Evolutionary conservation across 1,140 invertebrate genomes (phyloP), one percentile per base, ranked within the genome.

Genomic region (Drosophila seguyi): DNA sequence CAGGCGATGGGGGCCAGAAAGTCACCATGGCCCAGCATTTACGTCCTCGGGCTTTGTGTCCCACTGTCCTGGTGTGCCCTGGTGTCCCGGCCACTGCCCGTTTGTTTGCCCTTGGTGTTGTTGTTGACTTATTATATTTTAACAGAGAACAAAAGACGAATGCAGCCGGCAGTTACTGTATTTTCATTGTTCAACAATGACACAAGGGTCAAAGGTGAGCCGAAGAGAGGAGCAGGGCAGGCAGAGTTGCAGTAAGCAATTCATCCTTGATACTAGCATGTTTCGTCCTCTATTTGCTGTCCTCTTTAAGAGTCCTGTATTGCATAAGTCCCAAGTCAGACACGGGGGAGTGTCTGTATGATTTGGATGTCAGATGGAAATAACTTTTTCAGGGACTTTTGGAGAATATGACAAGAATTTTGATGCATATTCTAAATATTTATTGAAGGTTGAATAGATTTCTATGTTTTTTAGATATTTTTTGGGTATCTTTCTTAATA

Each of bases 71-170:
- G 25, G 16, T 25, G 18, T 58, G 22, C 34, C 61, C 62, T 67
- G 41, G 22, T 74, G 65, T 42, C 50, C 20, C 31, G 7, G 50
- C 3, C 50, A 36, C 34, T 75, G 66, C 56, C 71, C 78, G 82
- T 75, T 81, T 86, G 75, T 81, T 86, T 86, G 75, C 66, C 53
- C 58, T 63, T 85, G 75, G 69, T 75, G 63, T 48, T 82, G 76
- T 58, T 80, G 63, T 72, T 72, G 82, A 84, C 82, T 86, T 86
- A 86, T 86, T 86, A 86, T 86, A 86, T 86, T 86, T 86, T 78
- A 75, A 53, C 61, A 61, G 53, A 73, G 82, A 81, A 86, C 82
- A 86, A 86, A 81, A 68, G 69, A 61, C 42, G 36, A 72, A 18
- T 50, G 44, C 53, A 59, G 52, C 66, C 68, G 56, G 66, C 66